phyloP scores from a whole-genome alignment of 2,797 vertebrate genomes.

The Pseudomugil tenellus region DNA sequence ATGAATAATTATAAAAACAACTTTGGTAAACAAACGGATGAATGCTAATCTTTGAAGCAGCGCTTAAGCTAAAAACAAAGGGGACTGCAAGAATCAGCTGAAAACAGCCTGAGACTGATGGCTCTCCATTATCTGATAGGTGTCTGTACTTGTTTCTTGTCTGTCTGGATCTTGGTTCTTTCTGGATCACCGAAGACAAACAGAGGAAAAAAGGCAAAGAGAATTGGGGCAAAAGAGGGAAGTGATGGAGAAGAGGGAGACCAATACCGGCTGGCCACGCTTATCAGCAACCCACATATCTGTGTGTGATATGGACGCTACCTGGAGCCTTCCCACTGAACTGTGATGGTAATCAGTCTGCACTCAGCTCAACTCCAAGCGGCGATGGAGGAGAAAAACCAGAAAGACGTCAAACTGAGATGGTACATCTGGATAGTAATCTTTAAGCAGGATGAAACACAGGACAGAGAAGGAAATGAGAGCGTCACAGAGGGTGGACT shows the following conservation, averaged over 20 bases:
- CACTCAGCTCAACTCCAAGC: conserved; percentile 32
- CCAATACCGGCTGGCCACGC: conserved; percentile 50
- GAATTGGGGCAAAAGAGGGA: conserved; percentile 18
- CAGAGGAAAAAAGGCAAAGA: conserved; percentile 35
- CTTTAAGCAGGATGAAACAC: conserved; percentile 43
- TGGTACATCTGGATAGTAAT: conserved; percentile 50
- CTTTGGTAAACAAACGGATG: no score
- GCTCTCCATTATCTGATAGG: conserved; percentile 60
- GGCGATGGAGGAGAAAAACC: conserved; percentile 9
- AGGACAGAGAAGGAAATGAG: neutral
- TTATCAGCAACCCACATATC: conserved; percentile 77
- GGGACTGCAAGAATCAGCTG: neutral
- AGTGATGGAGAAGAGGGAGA: conserved; percentile 20
- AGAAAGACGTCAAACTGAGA: conserved; percentile 53
- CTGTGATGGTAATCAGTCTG: conserved; percentile 79
- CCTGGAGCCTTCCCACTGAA: conserved; percentile 69
- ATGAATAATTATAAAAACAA: conserved; percentile 1
- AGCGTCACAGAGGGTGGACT: neutral
- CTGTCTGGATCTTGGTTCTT: conserved; percentile 81
- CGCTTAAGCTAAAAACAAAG: conserved; percentile 33
- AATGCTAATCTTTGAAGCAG: neutral
- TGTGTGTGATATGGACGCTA: conserved; percentile 58
- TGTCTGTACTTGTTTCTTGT: conserved; percentile 59
- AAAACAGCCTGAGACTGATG: conserved; percentile 51
- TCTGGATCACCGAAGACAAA: conserved; percentile 75